Conservation (phyloP, 2,113 vertebrate genomes). For the Climacteris rufus region DNA sequence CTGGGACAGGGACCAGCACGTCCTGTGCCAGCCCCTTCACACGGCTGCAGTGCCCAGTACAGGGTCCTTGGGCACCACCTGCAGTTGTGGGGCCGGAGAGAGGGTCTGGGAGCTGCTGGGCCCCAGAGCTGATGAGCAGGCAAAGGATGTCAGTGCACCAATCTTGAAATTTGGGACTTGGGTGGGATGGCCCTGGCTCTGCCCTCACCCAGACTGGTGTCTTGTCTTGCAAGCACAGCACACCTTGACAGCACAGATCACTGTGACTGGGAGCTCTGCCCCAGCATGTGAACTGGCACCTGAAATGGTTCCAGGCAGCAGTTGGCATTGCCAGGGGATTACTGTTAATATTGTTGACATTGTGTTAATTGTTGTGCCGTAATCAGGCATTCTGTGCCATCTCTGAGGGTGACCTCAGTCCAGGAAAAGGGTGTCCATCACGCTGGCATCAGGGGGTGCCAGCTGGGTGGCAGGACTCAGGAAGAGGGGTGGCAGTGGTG, state of each 20-base stretch:
- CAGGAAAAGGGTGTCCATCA: not conserved
- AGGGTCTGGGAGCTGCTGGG: rapidly evolving
- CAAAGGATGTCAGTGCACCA: not conserved
- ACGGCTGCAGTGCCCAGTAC: not conserved
- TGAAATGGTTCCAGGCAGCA: not conserved
- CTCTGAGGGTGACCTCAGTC: not conserved
- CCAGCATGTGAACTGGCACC: not conserved
- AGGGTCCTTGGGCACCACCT: not conserved
- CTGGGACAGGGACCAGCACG: not conserved
- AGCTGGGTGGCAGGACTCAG: not conserved
- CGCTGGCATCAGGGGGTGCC: not conserved
- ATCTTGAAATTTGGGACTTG: not conserved
- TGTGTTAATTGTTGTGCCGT: not conserved
- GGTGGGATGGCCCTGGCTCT: not conserved
- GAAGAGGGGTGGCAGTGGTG: not conserved
- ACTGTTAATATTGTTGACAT: not conserved
- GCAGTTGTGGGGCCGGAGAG: rapidly evolving
- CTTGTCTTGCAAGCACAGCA: too few relatives aligned
- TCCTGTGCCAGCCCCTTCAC: not conserved
- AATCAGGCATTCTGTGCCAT: not conserved
- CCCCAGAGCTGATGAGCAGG: not conserved
- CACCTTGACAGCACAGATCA: not conserved
- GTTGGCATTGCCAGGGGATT: not conserved
- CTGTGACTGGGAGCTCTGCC: not conserved
- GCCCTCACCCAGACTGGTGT: not conserved